Evolutionary conservation across 2,888 invertebrate genomes (phyloP), one percentile per base, ranked within the genome.

Genomic region (Chymomyza fuscimana): DNA sequence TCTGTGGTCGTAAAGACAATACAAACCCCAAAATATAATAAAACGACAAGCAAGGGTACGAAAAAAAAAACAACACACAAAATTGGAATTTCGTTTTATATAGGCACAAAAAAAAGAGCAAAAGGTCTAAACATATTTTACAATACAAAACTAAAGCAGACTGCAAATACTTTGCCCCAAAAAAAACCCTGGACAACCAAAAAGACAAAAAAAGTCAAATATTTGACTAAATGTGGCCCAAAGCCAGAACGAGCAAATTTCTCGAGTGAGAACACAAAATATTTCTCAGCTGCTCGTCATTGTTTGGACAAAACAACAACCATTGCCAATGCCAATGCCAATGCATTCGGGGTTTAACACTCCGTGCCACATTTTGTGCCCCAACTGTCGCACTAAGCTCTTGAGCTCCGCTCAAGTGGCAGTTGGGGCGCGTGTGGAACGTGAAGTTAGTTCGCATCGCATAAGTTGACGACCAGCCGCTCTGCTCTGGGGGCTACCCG

Each of bases 1-100:
- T 86, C 84, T 84, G 86, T 76, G 84, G 81, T 86, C 77, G 79
- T 78, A 77, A 76, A 87, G 80, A 86, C 86, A 83, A 85, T 85
- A 87, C 83, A 79, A 80, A 58, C 73, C 68, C 73, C 54, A 51
- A 65, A 69, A 46, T 46, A 46, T 46, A 46, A 46, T 46, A 78
- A 65, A 61, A 65, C 69, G 62, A 77, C 58, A 25, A 58, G 25
- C 58, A 25, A 58, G 25, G 58, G 25, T 61, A 32, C 32, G 7
- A 62, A 68, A 70, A 70, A 67, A 46, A 72, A 19, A 19, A 19
- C 1, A 19, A 36, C 40, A 63, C 5, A 25, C 29, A 64, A 64
- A 79, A 76, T 79, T 69, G 79, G 81, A 82, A 86, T 86, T 85
- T 83, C 72, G 76, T 46, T 46, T 10, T 46, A 12, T 46, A 78